phyloP scores from a whole-genome alignment of 2,797 vertebrate species.

The Thalassophryne amazonica region DNA sequence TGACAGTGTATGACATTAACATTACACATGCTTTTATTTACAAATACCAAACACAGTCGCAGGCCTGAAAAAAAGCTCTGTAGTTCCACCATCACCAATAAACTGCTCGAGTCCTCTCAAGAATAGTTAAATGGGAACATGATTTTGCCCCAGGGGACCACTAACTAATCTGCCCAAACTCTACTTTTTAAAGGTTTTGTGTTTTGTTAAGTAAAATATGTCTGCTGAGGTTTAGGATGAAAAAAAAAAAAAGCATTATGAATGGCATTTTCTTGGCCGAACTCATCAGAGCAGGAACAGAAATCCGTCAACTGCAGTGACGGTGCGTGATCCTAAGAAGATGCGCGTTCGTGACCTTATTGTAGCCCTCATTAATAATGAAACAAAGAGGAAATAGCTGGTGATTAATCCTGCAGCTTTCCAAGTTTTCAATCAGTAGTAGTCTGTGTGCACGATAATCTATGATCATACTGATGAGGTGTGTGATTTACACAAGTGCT shows the following conservation, averaged over 20 bases:
- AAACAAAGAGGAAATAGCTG: slow-evolving; percentile 10
- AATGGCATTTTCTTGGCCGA: not conserved
- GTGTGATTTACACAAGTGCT: slow-evolving; percentile 19
- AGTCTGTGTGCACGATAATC: slow-evolving; percentile 14
- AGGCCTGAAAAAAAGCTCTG: too few relatives aligned
- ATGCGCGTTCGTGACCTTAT: not conserved
- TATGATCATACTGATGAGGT: slow-evolving; percentile 9
- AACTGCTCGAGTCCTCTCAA: too few relatives aligned
- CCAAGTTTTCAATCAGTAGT: slow-evolving; percentile 15
- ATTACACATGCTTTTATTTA: too few relatives aligned
- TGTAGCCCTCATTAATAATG: slow-evolving; percentile 9
- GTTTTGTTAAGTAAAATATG: too few relatives aligned
- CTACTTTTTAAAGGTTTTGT: too few relatives aligned
- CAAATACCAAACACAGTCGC: too few relatives aligned
- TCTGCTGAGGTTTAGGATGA: not conserved
- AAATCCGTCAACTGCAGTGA: not conserved
- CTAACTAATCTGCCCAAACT: too few relatives aligned
- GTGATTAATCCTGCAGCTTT: slow-evolving; percentile 8
- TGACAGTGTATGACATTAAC: too few relatives aligned
- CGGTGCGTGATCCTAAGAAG: not conserved
- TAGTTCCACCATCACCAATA: too few relatives aligned
- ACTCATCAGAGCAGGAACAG: not conserved
- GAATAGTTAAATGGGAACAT: too few relatives aligned
- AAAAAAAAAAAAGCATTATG: not conserved
- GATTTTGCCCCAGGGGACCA: too few relatives aligned